These are phyloP conservation scores for Zosterops lateralis DNA, from an alignment of 2,113 vertebrate genomes.

Conservation along the genomic window DNA sequence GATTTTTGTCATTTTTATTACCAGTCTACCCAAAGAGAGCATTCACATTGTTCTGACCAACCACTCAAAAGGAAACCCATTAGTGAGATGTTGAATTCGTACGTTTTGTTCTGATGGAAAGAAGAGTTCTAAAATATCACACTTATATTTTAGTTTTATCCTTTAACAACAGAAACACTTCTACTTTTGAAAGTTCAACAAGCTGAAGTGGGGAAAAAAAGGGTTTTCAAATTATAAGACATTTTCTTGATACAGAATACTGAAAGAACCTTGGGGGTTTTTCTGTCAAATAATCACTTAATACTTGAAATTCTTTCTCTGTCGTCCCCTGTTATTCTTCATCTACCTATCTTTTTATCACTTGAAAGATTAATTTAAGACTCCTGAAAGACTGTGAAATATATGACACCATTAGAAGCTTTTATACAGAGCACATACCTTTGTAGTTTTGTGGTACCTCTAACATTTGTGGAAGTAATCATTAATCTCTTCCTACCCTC, in stretches of 20 bases:
- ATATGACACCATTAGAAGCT: neutral
- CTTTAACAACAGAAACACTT: neutral
- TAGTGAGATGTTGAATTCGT: neutral
- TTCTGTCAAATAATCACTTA: neutral
- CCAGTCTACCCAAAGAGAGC: neutral
- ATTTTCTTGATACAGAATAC: neutral
- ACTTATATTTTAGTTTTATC: neutral
- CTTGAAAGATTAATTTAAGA: neutral
- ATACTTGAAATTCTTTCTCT: neutral
- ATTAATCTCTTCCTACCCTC: neutral
- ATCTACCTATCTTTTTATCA: neutral
- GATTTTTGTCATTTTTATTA: conserved; percentile 31
- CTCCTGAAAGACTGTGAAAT: neutral
- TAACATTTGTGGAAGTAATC: neutral
- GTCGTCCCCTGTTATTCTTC: neutral
- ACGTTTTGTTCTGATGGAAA: neutral
- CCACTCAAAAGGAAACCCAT: neutral
- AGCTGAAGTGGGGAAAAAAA: fast-evolving
- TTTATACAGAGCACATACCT: neutral
- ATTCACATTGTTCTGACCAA: neutral
- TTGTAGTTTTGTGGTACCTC: neutral
- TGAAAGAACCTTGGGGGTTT: neutral
- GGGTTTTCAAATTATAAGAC: neutral
- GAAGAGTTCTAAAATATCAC: neutral
- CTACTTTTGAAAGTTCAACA: neutral